Evolutionary conservation across 2,888 invertebrate species (phyloP).

Genomic region (Incurvaria masculella): DNA sequence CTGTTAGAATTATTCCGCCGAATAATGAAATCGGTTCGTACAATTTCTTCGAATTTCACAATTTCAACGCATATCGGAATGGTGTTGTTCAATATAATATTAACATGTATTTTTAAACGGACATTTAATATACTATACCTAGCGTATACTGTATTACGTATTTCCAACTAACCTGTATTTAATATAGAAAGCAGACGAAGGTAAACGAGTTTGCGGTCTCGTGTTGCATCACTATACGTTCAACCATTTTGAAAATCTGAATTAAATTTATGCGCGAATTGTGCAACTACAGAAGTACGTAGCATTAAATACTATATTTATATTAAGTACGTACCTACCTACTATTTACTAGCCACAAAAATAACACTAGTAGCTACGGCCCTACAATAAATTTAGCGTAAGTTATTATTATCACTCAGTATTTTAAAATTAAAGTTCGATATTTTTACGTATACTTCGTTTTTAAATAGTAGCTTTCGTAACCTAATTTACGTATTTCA

Average conservation of each 20-base stretch:
- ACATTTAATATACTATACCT: conserved; percentile 32
- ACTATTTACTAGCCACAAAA: conserved; percentile 43
- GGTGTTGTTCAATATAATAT: neutral
- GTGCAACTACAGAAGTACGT: neutral
- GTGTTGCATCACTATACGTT: too few relatives aligned
- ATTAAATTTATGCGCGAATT: too few relatives aligned
- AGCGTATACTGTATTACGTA: conserved; percentile 54
- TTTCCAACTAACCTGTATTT: conserved; percentile 23
- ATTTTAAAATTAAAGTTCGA: conserved; percentile 47
- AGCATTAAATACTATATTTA: conserved; percentile 15
- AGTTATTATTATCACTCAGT: conserved; percentile 54
- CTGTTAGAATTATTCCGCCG: neutral
- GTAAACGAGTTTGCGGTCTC: too few relatives aligned
- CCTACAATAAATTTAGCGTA: conserved; percentile 51
- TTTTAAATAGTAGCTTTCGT: conserved; percentile 44
- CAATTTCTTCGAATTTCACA: neutral
- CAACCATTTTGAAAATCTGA: too few relatives aligned
- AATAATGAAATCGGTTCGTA: too few relatives aligned
- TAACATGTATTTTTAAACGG: neutral
- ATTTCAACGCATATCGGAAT: neutral
- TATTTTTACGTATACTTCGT: conserved; percentile 53
- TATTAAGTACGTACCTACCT: conserved; percentile 21
- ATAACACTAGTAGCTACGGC: conserved; percentile 51
- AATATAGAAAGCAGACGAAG: neutral
- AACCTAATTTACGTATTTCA: conserved; percentile 36